These are phyloP conservation scores for Rhegmatorhina hoffmannsi DNA, from an alignment of 2,113 vertebrate species.

Conservation along the genomic window DNA sequence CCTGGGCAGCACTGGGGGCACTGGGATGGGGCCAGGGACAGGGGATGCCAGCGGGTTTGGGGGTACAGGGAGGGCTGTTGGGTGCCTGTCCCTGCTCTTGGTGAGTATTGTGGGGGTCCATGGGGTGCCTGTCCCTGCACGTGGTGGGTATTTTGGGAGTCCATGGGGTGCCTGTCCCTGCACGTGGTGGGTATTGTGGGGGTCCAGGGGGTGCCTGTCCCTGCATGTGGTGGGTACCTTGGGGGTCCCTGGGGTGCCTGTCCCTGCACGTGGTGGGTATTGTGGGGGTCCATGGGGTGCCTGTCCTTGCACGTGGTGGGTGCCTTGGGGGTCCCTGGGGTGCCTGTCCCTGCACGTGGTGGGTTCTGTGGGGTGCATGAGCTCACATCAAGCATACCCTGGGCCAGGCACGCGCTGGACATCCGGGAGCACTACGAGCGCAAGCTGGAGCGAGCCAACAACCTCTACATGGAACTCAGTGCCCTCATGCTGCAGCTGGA, in stretches of 20 bases:
- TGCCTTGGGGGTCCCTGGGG: too few relatives aligned
- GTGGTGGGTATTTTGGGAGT: too few relatives aligned
- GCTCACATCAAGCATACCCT: fast-evolving
- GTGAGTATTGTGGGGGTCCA: too few relatives aligned
- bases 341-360: too few relatives aligned
- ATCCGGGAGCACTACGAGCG: slow-evolving; percentile 97
- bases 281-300: neutral
- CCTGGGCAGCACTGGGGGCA: neutral
- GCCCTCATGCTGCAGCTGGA: slow-evolving; percentile 97
- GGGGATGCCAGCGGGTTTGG: fast-evolving
- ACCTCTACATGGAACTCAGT: slow-evolving; percentile 97
- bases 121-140: too few relatives aligned
- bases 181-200: neutral
- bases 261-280: too few relatives aligned
- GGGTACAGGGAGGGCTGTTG: neutral
- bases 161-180: neutral
- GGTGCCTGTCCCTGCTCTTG: neutral
- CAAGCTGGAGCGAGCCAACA: slow-evolving; percentile 95
- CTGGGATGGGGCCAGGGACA: neutral
- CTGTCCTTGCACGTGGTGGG: neutral
- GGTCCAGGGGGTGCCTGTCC: neutral
- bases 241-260: too few relatives aligned
- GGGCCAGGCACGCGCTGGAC: slow-evolving; percentile 89
- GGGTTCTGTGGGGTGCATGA: neutral
- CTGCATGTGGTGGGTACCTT: too few relatives aligned